Conservation (phyloP, 2,888 invertebrate genomes). For the Nomada flava region DNA sequence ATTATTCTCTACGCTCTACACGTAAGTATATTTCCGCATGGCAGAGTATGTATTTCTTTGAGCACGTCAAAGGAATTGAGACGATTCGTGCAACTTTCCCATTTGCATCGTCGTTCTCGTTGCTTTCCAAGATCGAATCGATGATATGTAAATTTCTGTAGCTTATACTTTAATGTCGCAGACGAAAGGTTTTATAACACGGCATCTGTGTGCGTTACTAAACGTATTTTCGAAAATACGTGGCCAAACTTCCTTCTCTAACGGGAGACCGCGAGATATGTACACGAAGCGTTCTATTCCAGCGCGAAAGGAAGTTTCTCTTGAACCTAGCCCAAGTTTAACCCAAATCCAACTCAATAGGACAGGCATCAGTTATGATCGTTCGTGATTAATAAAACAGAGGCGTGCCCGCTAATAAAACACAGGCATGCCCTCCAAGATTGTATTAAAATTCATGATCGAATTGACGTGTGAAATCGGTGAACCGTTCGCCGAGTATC, state of each 20-base stretch:
- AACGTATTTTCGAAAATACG: conserved; percentile 14
- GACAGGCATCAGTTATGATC: neutral
- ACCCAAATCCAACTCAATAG: neutral
- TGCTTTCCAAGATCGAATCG: conserved; percentile 39
- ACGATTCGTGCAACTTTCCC: conserved; percentile 36
- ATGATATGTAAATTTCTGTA: conserved; percentile 46
- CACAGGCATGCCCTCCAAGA: neutral
- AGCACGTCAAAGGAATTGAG: conserved; percentile 8
- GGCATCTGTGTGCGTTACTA: conserved; percentile 8
- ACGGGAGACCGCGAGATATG: no score
- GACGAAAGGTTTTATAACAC: conserved; percentile 38
- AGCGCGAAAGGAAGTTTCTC: no score
- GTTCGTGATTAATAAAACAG: conserved; percentile 10
- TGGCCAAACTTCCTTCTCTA: neutral
- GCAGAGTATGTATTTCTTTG: neutral
- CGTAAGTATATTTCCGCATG: neutral
- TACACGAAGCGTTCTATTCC: no score
- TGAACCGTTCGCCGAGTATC: conserved; percentile 4
- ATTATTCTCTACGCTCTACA: no score
- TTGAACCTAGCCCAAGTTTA: no score
- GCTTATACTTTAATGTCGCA: conserved; percentile 32
- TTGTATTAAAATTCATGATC: conserved; percentile 16
- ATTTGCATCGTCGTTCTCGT: conserved; percentile 29
- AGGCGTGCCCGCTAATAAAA: neutral
- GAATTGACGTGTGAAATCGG: conserved; percentile 32